Percentiles rank a stretch among this genome's conserved stretches.
These are phyloP conservation scores for Alosa alosa DNA, from an alignment of 2,113 vertebrate species.

Conservation along the genomic window DNA sequence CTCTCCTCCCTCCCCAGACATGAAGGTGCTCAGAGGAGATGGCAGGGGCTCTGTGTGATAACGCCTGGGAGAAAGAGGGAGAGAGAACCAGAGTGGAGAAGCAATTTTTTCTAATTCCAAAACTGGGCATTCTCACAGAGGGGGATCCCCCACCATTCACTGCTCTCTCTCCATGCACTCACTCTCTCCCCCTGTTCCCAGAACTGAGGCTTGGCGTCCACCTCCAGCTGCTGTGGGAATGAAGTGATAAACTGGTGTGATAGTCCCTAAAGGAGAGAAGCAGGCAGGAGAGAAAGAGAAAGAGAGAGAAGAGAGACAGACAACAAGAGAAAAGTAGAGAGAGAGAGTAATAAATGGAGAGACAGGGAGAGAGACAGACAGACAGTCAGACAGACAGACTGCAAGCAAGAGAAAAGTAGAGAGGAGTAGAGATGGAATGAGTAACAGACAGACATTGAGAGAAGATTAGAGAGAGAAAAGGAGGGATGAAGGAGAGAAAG, in stretches of 20 bases:
- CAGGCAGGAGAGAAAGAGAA: neutral
- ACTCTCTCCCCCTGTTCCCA: neutral
- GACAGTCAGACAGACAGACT: neutral
- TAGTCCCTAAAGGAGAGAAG: constrained; percentile 33
- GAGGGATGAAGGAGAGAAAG: neutral
- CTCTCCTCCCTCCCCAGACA: neutral
- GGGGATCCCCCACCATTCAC: neutral
- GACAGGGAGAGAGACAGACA: neutral
- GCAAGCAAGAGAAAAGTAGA: no score
- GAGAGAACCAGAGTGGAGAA: neutral
- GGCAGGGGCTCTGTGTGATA: neutral
- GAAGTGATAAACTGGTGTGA: constrained; percentile 45
- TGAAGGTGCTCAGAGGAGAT: neutral
- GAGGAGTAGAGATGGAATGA: neutral
- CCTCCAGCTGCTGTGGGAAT: constrained; percentile 37
- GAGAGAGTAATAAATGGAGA: neutral
- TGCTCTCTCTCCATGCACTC: neutral
- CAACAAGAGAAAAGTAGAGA: neutral
- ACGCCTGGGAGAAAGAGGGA: neutral
- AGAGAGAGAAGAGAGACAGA: neutral
- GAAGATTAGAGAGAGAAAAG: neutral
- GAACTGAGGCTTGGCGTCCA: neutral
- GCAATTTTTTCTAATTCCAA: neutral
- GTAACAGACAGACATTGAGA: neutral
- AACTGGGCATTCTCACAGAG: constrained; percentile 2